Conservation (phyloP, 2,797 vertebrate species). For the Hippoglossus hippoglossus region DNA sequence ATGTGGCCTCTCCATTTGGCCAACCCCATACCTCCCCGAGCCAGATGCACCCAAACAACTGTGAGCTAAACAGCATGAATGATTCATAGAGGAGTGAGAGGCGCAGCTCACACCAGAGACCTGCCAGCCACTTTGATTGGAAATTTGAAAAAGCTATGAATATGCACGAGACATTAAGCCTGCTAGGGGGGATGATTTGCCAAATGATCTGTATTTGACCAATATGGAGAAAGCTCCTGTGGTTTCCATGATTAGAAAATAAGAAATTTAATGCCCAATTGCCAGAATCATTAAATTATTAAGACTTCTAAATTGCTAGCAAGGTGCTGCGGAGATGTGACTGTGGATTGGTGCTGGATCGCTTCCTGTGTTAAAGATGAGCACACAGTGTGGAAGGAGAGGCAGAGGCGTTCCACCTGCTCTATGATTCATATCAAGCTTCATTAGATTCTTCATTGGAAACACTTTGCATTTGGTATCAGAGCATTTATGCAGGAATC, state of each 20-base stretch:
- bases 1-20: slow-evolving; percentile 90
- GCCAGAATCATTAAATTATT: slow-evolving; percentile 78
- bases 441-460: slow-evolving; percentile 90
- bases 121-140: slow-evolving; percentile 91
- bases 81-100: slow-evolving; percentile 86
- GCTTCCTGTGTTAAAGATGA: slow-evolving; percentile 50
- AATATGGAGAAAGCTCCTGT: slow-evolving; percentile 82
- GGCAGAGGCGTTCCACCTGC: slow-evolving; percentile 78
- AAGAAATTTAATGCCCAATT: slow-evolving; percentile 73
- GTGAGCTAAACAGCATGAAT: slow-evolving; percentile 88
- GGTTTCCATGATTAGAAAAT: slow-evolving; percentile 82
- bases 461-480: slow-evolving; percentile 88
- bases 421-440: slow-evolving; percentile 84
- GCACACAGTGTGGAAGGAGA: slow-evolving; percentile 36
- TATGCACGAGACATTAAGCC: slow-evolving; percentile 85
- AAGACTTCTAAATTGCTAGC: slow-evolving; percentile 74
- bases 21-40: slow-evolving; percentile 78
- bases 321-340: slow-evolving; percentile 57
- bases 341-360: slow-evolving; percentile 26
- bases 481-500: slow-evolving; percentile 82
- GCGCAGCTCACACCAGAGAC: slow-evolving; percentile 80
- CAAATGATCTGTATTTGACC: slow-evolving; percentile 87
- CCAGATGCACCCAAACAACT: slow-evolving; percentile 88
- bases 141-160: slow-evolving; percentile 88
- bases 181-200: slow-evolving; percentile 84